Percentiles rank a stretch among this genome's conserved stretches.
Conservation (phyloP, 1,140 invertebrate species). For the Ctenoplectra terminalis region DNA sequence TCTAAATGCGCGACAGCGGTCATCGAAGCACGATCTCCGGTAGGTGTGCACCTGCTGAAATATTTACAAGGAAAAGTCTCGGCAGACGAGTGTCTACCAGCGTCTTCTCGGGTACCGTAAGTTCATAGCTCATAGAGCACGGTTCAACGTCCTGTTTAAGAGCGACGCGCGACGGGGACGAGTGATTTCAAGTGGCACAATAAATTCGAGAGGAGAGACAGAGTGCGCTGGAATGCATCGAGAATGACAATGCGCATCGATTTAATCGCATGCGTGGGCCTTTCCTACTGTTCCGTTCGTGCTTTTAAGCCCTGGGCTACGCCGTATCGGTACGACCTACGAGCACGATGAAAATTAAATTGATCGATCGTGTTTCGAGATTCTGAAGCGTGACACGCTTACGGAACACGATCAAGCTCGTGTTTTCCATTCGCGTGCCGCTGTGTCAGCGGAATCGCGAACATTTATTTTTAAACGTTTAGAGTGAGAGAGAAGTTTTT, state of each 20-base stretch:
- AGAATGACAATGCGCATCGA: constrained; percentile 63
- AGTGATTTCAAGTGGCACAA: constrained; percentile 64
- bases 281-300: not conserved
- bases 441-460: not conserved
- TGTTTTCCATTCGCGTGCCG: not conserved
- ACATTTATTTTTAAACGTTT: constrained; percentile 38
- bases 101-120: constrained; percentile 60
- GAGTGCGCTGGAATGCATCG: constrained; percentile 50
- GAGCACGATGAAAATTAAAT: constrained; percentile 10
- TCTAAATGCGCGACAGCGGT: not conserved
- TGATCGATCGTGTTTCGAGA: constrained; percentile 4
- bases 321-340: not conserved
- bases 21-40: no score
- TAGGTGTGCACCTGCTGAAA: constrained; percentile 4
- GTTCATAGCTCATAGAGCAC: constrained; percentile 68
- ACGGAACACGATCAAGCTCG: not conserved
- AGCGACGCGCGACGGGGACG: constrained; percentile 27
- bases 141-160: constrained; percentile 72
- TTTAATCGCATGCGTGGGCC: constrained; percentile 49
- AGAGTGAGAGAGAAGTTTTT: constrained; percentile 3
- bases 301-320: not conserved
- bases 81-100: not conserved
- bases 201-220: constrained; percentile 51
- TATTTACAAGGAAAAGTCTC: not conserved
- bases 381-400: constrained; percentile 4